Percentiles rank a stretch among this genome's conserved stretches.
These are phyloP conservation scores for Papilio machaon DNA, from an alignment of 1,140 invertebrate genomes.

Conservation along the genomic window DNA sequence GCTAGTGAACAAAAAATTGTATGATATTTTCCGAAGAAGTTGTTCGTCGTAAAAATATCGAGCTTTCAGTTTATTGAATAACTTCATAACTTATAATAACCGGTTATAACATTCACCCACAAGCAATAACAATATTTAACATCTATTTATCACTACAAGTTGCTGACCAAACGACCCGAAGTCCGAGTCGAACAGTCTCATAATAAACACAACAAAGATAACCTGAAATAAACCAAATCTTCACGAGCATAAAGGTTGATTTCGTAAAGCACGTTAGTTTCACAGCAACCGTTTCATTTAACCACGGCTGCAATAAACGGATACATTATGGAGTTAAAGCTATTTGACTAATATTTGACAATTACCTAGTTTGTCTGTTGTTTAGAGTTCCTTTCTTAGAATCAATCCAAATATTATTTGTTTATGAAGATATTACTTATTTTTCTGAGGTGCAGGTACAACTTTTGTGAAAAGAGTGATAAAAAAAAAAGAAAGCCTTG, in stretches of 20 bases:
- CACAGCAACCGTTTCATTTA: slow-evolving; percentile 58
- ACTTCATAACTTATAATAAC: slow-evolving; percentile 1
- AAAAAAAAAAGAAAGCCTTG: background rate
- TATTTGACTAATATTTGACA: slow-evolving; percentile 60
- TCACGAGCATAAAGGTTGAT: background rate
- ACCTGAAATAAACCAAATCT: slow-evolving; percentile 10
- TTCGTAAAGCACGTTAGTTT: slow-evolving; percentile 15
- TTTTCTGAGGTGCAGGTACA: background rate
- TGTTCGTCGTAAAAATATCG: background rate
- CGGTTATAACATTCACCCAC: slow-evolving; percentile 23
- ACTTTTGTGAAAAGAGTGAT: background rate
- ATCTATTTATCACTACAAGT: slow-evolving; percentile 46
- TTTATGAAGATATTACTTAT: background rate
- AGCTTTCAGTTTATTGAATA: slow-evolving; percentile 13
- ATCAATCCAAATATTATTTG: background rate
- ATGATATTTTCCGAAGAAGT: background rate
- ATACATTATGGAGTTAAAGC: slow-evolving; percentile 48
- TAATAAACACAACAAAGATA: slow-evolving; percentile 18
- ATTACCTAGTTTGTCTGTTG: slow-evolving; percentile 40
- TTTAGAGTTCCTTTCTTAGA: slow-evolving; percentile 22
- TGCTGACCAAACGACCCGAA: slow-evolving; percentile 50
- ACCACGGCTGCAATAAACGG: slow-evolving; percentile 53
- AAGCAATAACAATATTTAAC: slow-evolving; percentile 40
- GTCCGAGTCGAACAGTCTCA: slow-evolving; percentile 46
- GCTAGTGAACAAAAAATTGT: background rate